Base-by-base conservation (phyloP, 2,113 vertebrate genomes). In the Bos javanicus region DNA sequence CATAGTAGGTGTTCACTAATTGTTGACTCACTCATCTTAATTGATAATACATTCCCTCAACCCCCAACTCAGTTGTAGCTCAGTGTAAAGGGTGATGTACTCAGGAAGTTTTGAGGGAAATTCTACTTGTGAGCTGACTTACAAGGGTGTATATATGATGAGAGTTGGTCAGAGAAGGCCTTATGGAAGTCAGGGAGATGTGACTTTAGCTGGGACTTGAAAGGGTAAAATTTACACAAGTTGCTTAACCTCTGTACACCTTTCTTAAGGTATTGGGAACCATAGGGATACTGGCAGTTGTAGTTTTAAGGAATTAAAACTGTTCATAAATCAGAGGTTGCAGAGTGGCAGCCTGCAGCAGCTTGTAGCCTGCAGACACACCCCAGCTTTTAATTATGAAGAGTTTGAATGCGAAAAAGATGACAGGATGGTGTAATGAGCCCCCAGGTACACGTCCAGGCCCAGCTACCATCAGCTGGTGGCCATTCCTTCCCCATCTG, bases 301-400 rank as follows among this genome's bases (percentile, higher is more conserved):
- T 93, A 57, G 67, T 90, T 97, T 95, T 87, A 81, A 94, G 28
- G 83, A 28, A 14, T 81, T 95, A 94, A 91, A 90, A 57, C 17
- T 90, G 57, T 87, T 83, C 36, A 25, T 57, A 85, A 97, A 54
- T 86, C 71, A 90, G 16, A 92, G 56, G 15, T 91, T 96, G n/a
- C 59, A 83, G 3, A 92, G 19, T 60, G 86, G 60, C 78, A 78
- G n/a, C 30, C 33, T 60, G 11, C 28, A 62, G 46, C 62, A 90
- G 39, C n/a, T 50, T 86, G 90, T 97, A 85, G 48, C 91, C 93
- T 56, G 11, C 71, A 88, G 36, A 57, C 33, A 67, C 43, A 52
- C 46, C 17, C 54, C 57, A 64, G 71, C 87, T 85, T 94, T 89
- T 91, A 43, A 19, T 91, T 81, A 30, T 76, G 30, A 78, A 87